Evolutionary conservation across 2,888 invertebrate genomes (phyloP).

Genomic region (Drosophila hawaiiensis): DNA sequence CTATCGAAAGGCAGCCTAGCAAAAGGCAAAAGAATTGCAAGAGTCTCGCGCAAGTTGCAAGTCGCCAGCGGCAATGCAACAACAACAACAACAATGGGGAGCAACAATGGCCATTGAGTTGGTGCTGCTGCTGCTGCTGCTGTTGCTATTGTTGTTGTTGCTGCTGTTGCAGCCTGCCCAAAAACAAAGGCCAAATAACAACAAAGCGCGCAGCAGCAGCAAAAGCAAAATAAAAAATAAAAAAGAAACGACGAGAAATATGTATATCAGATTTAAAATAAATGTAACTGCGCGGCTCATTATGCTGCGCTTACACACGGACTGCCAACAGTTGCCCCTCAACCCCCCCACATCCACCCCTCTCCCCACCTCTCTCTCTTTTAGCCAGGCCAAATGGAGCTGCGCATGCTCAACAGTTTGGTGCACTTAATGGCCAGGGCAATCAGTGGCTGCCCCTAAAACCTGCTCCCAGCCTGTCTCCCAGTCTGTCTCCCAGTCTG

Average conservation of each 20-base stretch:
- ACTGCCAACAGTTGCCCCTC: slow-evolving; percentile 25
- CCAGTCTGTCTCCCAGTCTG: background rate
- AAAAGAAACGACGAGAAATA: slow-evolving; percentile 68
- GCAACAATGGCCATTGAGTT: slow-evolving; percentile 79
- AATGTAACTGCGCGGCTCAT: slow-evolving; percentile 83
- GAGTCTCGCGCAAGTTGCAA: slow-evolving; percentile 55
- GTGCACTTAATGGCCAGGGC: slow-evolving; percentile 77
- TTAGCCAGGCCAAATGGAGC: slow-evolving; percentile 59
- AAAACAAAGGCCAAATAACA: slow-evolving; percentile 78
- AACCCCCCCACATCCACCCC: background rate
- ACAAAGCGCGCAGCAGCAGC: slow-evolving; percentile 35
- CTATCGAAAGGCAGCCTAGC: slow-evolving; percentile 68
- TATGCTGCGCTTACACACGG: slow-evolving; percentile 76
- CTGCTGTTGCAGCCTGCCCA: slow-evolving; percentile 60
- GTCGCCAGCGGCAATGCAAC: slow-evolving; percentile 68
- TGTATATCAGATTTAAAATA: slow-evolving; percentile 84
- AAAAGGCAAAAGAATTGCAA: slow-evolving; percentile 59
- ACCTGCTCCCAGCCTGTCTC: slow-evolving; percentile 9
- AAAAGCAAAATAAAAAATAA: slow-evolving; percentile 11
- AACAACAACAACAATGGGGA: slow-evolving; percentile 23
- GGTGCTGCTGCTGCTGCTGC: slow-evolving; percentile 51
- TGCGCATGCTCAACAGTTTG: slow-evolving; percentile 73
- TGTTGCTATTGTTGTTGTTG: slow-evolving; percentile 44
- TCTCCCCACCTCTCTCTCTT: background rate
- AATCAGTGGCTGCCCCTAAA: slow-evolving; percentile 61